Evolutionary conservation across 2,797 vertebrate genomes (phyloP), one percentile per base, ranked within the genome.

Genomic region (Acropternis orthonyx): DNA sequence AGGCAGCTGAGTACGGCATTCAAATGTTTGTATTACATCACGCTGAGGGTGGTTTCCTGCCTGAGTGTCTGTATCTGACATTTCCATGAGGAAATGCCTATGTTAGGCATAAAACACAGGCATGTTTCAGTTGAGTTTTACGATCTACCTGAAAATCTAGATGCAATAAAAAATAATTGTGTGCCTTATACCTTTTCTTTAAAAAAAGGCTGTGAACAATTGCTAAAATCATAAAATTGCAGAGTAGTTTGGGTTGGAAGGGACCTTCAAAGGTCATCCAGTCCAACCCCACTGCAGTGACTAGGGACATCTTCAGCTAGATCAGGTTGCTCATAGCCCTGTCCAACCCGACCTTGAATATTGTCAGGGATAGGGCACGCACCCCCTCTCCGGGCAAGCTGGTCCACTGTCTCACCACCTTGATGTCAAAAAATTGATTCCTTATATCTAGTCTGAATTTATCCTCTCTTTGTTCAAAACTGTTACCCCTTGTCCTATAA

Each of bases 401-500:
- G 3, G 63, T 10, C 17, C 28, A 49, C 8, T 41, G 26, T 24
- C 12, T 67, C 39, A 74, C 7, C 14, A 55, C 5, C 1, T 7
- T 28, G 34, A 37, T 0, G 4, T 2, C 28, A 48, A 85, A 88
- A 67, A 43, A 43, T 6, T 9, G 67, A 1, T 66, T 79, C 43
- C 5, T 59, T 55, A 3, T 19, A 27, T n/a, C 8, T 66, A 27
- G 22, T 48, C 22, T 56, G 6, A 80, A 48, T 36, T 14, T 44
- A 34, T 2, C 4, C 6, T 32, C 7, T 28, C 30, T 28, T 19
- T 15, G 14, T n/a, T 61, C 66, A 41, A 73, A 89, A 62, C 3
- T 0, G 1, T 26, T 72, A 30, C 3, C 0, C 9, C 12, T 73
- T 61, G 15, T 51, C 5, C 37, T 34, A 27, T 65, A 58, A 1